Base-by-base conservation (phyloP, 2,797 vertebrate species). In the Gambusia yucatana region DNA sequence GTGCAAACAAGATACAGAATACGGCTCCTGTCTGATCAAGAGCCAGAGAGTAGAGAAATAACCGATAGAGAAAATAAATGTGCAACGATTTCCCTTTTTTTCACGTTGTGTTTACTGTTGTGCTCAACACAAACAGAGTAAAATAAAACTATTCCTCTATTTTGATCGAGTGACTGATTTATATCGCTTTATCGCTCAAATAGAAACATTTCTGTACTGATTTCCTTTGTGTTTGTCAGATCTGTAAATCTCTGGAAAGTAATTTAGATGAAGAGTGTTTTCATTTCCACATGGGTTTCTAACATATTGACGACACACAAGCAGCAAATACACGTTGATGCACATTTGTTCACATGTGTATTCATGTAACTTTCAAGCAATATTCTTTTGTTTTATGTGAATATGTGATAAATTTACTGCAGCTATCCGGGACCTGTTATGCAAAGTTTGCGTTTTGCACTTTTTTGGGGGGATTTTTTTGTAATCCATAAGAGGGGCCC, bases 1-100 rank as follows among this genome's bases (percentile, higher is more conserved):
- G 87, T 13, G 73, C 77, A 87, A 90, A 86, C 84, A 87, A 79
- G 87, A 80, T 86, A 83, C 75, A 78, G 52, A 20, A 72, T 17
- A 57, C 41, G 16, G 3, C 44, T 3, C 57, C 14, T 17, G 63
- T 83, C 14, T 43, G 57, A 57, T 30, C 25, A 20, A 57, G 30
- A 17, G 33, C 33, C 33, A 28, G 41, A 13, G 33, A 28, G 41
- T 11, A 17, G 59, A 61, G 3, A 36, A 3, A 63, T 16, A 33
- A 16, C 20, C 59, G 20, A 20, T 0, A 39, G 47, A 48, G 28
- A 47, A 59, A 48, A 4, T 30, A 44, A 17, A 55, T 77, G 16
- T 52, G 28, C 55, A 59, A 28, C 3, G 30, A 63, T 20, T 63
- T 63, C 16, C 13, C 36, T 39, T 63, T 59, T 6, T 2, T 30